Conservation (phyloP, 92 coral and sea anemone species). For the Pocillopora meandrina region DNA sequence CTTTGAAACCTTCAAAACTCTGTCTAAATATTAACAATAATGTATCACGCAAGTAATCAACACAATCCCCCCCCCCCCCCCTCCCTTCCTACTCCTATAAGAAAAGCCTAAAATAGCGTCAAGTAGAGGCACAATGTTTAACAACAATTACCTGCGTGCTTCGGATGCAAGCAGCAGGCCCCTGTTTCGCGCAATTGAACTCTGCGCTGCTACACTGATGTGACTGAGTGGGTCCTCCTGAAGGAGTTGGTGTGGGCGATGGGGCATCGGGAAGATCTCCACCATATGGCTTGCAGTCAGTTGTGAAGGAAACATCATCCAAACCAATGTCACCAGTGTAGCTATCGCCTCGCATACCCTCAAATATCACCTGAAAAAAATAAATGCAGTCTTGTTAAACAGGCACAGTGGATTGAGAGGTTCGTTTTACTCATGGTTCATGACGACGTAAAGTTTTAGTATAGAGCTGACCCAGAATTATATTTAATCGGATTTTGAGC, state of each 20-base stretch:
- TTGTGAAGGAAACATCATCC: constrained; percentile 91
- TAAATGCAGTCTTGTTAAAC: too few species aligned
- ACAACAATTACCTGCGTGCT: constrained; percentile 66
- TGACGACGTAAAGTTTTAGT: too few species aligned
- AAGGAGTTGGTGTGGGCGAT: constrained; percentile 66
- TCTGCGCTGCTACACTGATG: constrained; percentile 88
- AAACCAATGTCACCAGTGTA: constrained; percentile 92
- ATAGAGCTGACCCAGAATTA: too few species aligned
- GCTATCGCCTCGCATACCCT: constrained; percentile 92
- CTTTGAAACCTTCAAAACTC: too few species aligned
- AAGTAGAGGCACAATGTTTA: background rate
- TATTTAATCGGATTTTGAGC: too few species aligned
- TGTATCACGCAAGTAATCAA: too few species aligned
- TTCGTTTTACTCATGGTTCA: too few species aligned
- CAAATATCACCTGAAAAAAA: constrained; percentile 77
- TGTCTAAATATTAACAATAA: too few species aligned
- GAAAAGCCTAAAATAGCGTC: background rate
- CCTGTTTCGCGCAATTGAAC: constrained; percentile 89
- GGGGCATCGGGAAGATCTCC: constrained; percentile 85
- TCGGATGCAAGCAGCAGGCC: constrained; percentile 79
- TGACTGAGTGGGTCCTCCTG: constrained; percentile 66
- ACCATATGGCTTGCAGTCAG: constrained; percentile 59
- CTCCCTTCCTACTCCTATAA: too few species aligned
- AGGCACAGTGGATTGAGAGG: too few species aligned
- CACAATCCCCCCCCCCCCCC: too few species aligned